These are phyloP conservation scores for Vespertilio murinus DNA, from an alignment of 2,797 vertebrate species.

Conservation along the genomic window DNA sequence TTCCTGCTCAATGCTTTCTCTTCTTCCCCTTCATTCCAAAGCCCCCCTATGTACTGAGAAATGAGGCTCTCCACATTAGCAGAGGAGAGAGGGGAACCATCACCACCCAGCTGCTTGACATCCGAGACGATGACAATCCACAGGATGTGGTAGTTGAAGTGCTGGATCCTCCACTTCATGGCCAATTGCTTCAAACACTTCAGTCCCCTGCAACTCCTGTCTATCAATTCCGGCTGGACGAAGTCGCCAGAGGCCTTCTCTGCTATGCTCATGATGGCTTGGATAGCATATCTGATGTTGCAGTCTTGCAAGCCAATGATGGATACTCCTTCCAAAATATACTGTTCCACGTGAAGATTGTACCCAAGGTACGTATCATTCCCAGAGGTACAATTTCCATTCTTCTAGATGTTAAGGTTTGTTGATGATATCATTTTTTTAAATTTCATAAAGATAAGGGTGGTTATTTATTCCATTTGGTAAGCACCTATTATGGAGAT, in stretches of 20 bases:
- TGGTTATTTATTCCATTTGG: background rate
- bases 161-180: slow-evolving; percentile 89
- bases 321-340: slow-evolving; percentile 93
- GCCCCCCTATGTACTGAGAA: slow-evolving; percentile 89
- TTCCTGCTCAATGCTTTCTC: background rate
- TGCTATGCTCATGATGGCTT: slow-evolving; percentile 91
- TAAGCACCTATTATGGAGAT: background rate
- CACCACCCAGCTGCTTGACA: slow-evolving; percentile 86
- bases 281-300: slow-evolving; percentile 81
- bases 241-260: slow-evolving; percentile 87
- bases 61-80: slow-evolving; percentile 84
- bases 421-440: background rate
- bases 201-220: slow-evolving; percentile 74
- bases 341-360: slow-evolving; percentile 86
- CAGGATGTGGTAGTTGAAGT: slow-evolving; percentile 90
- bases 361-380: slow-evolving; percentile 86
- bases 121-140: slow-evolving; percentile 92
- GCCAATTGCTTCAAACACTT: slow-evolving; percentile 85
- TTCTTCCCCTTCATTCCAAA: slow-evolving; percentile 70
- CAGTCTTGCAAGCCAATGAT: slow-evolving; percentile 91
- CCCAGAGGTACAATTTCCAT: background rate
- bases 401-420: background rate
- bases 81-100: slow-evolving; percentile 83
- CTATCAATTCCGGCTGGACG: slow-evolving; percentile 86
- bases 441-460: background rate